Base-by-base conservation (phyloP, 2,113 vertebrate species). In the Hipposideros armiger region DNA sequence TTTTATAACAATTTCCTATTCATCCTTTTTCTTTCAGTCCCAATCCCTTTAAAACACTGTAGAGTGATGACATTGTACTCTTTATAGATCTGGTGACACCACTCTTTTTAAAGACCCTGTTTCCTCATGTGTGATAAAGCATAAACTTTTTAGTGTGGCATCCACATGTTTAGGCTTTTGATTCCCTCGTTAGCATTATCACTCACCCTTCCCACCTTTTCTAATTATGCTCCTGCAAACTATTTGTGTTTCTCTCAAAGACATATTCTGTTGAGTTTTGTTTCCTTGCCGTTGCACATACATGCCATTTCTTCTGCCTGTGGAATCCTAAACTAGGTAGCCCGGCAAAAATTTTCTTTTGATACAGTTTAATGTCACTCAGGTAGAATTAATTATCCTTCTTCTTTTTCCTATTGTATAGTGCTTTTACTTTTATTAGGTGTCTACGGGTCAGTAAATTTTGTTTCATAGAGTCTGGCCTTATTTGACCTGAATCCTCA, bases 231-330 rank as follows among this genome's bases (percentile, higher is more conserved):
- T 80, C 20, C 58, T 93, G 22, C 24, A 72, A 30, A 42, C 77
- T 76, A 1, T 88, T 73, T 83, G 66, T 36, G 84, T 64, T 87
- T 96, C 47, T 88, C 22, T 87, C 24, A 73, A 47, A 86, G 9
- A 11, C 50, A 24, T 67, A 52, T 83, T 78, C 30, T 78, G 28
- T 91, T 91, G 64, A 88, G 64, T 91, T 86, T 90, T 88, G 69
- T 74, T 96, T 91, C 42, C 58, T 88, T 87, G 19, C 20, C 19
- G 82, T 90, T 96, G 62, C 40, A 50, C 47, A 50, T 13, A 73
- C 28, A 17, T 78, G 64, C 19, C 47, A 66, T 66, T 93, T 94
- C 36, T 90, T 90, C 28, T 87, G 20, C 74, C 13, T 30, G 40
- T 24, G 36, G 30, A 47, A 86, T 86, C 47, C n/a, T 91, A 73